Evolutionary conservation across 2,888 invertebrate species (phyloP).

Genomic region (Himalopsyche kuldschensis): DNA sequence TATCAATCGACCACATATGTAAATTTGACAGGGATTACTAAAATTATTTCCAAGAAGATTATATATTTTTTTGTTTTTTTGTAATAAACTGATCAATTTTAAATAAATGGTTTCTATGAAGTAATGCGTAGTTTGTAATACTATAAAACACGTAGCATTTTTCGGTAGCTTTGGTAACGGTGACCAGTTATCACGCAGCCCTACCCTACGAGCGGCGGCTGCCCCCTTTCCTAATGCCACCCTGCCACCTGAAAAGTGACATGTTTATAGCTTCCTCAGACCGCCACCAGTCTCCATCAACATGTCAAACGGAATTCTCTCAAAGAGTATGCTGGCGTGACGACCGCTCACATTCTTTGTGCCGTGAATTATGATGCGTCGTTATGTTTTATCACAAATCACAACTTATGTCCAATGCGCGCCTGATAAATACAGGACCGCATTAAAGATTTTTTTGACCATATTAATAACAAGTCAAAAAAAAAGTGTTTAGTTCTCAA

Average conservation of each 20-base stretch:
- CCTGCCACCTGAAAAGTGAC: constrained; percentile 14
- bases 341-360: constrained; percentile 27
- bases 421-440: not conserved
- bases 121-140: no score
- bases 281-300: constrained; percentile 25
- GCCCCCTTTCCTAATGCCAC: not conserved
- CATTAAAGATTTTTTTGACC: not conserved
- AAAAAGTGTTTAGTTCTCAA: no score
- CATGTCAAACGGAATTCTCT: constrained; percentile 31
- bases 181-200: not conserved
- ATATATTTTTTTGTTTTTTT: no score
- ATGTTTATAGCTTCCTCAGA: constrained; percentile 39
- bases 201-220: not conserved
- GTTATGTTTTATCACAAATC: constrained; percentile 24
- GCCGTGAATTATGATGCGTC: constrained; percentile 18
- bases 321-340: constrained; percentile 28
- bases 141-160: not conserved
- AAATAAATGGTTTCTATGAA: no score
- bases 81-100: no score
- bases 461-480: not conserved
- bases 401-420: constrained; percentile 4
- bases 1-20: no score
- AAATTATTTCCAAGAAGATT: no score
- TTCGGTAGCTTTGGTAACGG: not conserved
- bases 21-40: no score